Conservation (phyloP, 2,888 invertebrate species). For the Agrotis segetum region DNA sequence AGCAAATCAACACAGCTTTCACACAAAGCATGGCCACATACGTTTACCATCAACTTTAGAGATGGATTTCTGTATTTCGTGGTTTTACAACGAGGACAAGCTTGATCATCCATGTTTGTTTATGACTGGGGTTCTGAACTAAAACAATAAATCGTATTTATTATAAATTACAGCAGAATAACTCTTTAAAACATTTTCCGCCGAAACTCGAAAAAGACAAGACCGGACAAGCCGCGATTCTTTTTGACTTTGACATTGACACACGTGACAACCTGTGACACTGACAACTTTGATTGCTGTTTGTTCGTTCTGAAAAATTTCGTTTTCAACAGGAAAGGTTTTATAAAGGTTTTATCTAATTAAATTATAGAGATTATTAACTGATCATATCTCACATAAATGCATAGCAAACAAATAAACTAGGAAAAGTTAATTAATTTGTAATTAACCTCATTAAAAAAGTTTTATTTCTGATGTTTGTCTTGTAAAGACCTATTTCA, state of each 20-base stretch:
- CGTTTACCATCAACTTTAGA: constrained; percentile 99
- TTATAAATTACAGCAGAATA: constrained; percentile 15
- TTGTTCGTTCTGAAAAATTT: constrained; percentile 23
- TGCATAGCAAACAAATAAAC: background rate
- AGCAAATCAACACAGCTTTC: constrained; percentile 99
- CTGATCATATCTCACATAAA: background rate
- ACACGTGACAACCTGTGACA: background rate
- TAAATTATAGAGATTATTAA: background rate
- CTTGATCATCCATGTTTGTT: constrained; percentile 94
- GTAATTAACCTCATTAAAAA: too few relatives aligned
- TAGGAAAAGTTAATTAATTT: background rate
- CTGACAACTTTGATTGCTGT: constrained; percentile 7
- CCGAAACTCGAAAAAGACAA: constrained; percentile 20
- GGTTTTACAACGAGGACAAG: constrained; percentile 99
- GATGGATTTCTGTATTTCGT: constrained; percentile 99
- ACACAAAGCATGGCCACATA: constrained; percentile 99
- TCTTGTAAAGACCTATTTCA: constrained; percentile 1
- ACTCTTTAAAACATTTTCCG: constrained; percentile 51
- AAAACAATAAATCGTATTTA: constrained; percentile 2
- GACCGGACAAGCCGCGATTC: constrained; percentile 6
- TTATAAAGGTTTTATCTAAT: background rate
- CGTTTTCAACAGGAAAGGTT: background rate
- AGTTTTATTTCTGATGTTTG: background rate
- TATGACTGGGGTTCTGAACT: constrained; percentile 9
- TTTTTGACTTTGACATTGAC: constrained; percentile 11